Evolutionary conservation across 2,797 vertebrate genomes (phyloP), one percentile per base, ranked within the genome.

Genomic region (Coendou prehensilis): DNA sequence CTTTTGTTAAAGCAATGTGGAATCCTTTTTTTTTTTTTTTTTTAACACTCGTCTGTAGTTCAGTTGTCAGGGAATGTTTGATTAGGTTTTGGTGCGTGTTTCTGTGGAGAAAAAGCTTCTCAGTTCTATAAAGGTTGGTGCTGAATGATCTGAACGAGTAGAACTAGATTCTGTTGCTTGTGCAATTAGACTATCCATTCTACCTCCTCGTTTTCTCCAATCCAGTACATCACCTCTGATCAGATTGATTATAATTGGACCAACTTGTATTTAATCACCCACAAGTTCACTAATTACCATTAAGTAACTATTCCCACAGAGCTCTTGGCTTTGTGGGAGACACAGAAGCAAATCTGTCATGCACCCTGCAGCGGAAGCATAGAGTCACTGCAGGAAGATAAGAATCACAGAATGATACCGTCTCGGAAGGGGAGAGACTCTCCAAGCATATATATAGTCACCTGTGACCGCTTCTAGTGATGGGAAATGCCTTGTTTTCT

Each of bases 261-360:
- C 52, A 95, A 96, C 33, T 91, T 95, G 85, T 91, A 93, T 63
- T 93, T 95, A 84, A 79, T 96, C 56, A 96, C 57, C 56, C 50
- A 91, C 23, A 87, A 28, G 88, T 85, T 95, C 64, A 91, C 87
- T 97, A 94, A 97, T 93, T 96, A 87, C 64, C 69, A 79, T 91
- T 83, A 89, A 87, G 33, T 80, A 96, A 69, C 23, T 89, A 45
- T 91, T 96, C 41, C 67, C 45, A 45, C 87, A 84, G 79, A 86
- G 11, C 89, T 94, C 69, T 83, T 90, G 75, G 52, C 80, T 95
- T 84, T 91, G 50, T 73, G 8, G 86, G 64, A 87, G 45, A 89
- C 52, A 81, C 41, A 82, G 52, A 71, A 6, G 33, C 20, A 83
- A 61, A 86, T 91, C 78, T 59, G 67, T 97, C 73, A 84, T 73